phyloP scores from a whole-genome alignment of 35 echinoderm and acorn worm genomes.

The Lytechinus variegatus region DNA sequence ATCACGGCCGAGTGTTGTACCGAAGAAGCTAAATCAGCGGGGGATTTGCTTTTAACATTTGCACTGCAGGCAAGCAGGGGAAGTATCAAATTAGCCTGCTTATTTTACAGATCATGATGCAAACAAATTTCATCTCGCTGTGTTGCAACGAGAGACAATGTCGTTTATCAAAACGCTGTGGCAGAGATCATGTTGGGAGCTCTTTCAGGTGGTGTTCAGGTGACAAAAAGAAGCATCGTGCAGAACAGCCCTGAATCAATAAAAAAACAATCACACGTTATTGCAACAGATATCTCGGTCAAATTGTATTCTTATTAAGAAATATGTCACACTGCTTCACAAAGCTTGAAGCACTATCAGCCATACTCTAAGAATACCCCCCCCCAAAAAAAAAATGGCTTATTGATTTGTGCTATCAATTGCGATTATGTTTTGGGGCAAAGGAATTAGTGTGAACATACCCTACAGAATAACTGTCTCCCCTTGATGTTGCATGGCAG shows the following conservation, averaged over 20 bases:
- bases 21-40: background rate
- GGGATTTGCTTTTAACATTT: background rate
- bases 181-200: background rate
- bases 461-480: background rate
- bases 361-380: no score
- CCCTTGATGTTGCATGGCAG: background rate
- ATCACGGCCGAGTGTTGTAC: background rate
- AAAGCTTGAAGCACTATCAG: no score
- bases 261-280: no score
- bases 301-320: no score
- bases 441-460: no score
- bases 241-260: no score
- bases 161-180: background rate
- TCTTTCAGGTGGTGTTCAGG: background rate
- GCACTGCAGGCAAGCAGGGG: background rate
- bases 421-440: no score
- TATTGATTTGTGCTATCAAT: no score
- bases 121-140: background rate
- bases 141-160: background rate
- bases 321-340: no score
- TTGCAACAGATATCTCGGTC: no score
- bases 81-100: conserved; percentile 42
- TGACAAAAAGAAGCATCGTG: no score
- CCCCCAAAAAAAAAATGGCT: no score
- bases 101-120: conserved; percentile 30